A percentile compares a stretch with the other conserved stretches of the same genome.
phyloP scores from a whole-genome alignment of 1,140 invertebrate genomes.

The Hypothenemus hampei region DNA sequence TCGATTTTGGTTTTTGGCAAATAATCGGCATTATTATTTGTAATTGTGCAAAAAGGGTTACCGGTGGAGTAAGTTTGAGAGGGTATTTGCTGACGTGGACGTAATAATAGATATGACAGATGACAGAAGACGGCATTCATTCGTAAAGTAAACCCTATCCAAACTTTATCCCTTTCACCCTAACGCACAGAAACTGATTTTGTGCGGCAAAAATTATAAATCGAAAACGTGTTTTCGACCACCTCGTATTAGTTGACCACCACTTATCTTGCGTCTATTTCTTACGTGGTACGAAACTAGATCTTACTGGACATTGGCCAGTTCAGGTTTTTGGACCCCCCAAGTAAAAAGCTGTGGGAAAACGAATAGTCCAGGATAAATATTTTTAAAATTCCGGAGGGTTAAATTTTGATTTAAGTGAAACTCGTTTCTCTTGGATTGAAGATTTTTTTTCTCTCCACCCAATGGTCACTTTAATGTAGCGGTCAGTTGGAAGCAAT shows the following conservation, averaged over 20 bases:
- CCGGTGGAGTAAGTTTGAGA: too few relatives aligned
- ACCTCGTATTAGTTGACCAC: conserved; percentile 16
- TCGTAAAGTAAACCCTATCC: too few relatives aligned
- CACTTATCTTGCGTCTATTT: conserved; percentile 8
- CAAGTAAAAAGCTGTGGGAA: conserved; percentile 22
- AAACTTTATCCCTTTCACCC: too few relatives aligned
- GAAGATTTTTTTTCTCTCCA: background rate
- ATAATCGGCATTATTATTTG: conserved; percentile 17
- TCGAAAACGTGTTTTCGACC: conserved; percentile 10
- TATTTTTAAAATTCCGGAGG: conserved; percentile 16
- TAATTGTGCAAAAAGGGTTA: conserved; percentile 25
- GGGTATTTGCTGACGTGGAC: too few relatives aligned
- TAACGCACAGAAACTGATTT: background rate
- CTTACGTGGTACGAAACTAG: conserved; percentile 16
- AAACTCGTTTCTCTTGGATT: conserved; percentile 9
- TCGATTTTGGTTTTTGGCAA: conserved; percentile 9
- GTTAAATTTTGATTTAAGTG: conserved; percentile 4
- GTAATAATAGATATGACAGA: too few relatives aligned
- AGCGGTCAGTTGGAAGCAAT: conserved; percentile 19
- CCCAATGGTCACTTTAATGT: conserved; percentile 9
- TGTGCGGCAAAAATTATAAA: conserved; percentile 9
- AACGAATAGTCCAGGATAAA: conserved; percentile 12
- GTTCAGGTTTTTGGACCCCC: conserved; percentile 9
- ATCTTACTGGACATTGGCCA: conserved; percentile 18
- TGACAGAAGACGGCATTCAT: too few relatives aligned